These are phyloP conservation scores for Nilaparvata lugens DNA, from an alignment of 1,140 invertebrate species.

Conservation along the genomic window DNA sequence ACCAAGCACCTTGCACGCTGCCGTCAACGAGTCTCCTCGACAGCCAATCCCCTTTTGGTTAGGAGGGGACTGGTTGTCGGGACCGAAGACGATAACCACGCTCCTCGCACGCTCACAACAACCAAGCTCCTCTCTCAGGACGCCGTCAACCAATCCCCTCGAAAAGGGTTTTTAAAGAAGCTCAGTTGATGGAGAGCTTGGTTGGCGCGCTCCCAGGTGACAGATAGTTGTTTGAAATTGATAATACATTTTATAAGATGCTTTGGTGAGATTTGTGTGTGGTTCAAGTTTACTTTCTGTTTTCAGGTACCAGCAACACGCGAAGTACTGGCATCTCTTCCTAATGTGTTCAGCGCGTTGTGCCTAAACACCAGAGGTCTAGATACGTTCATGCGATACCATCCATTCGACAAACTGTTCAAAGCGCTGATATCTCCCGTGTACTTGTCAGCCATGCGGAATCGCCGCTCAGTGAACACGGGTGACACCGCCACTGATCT, in stretches of 20 bases:
- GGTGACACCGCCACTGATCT: constrained; percentile 85
- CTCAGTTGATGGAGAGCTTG: no score
- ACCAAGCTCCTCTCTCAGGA: no score
- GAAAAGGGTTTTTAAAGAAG: no score
- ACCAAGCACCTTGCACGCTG: no score
- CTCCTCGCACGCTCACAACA: no score
- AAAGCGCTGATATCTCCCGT: constrained; percentile 73
- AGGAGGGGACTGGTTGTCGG: no score
- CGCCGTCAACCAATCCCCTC: no score
- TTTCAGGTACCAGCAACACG: constrained; percentile 69
- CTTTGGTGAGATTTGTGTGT: not conserved
- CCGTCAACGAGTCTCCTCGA: no score
- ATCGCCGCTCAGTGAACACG: constrained; percentile 69
- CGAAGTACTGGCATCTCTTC: constrained; percentile 80
- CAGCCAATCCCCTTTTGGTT: no score
- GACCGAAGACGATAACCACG: no score
- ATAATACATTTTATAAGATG: not conserved
- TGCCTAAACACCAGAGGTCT: constrained; percentile 79
- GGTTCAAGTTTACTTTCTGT: not conserved
- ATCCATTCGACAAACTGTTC: constrained; percentile 79
- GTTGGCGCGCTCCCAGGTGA: no score
- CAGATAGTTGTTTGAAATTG: not conserved
- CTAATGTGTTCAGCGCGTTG: constrained; percentile 85
- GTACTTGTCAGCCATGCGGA: constrained; percentile 78
- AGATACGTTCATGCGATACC: constrained; percentile 67